Conservation (phyloP, 2,797 vertebrate genomes). For the Siniperca scherzeri region DNA sequence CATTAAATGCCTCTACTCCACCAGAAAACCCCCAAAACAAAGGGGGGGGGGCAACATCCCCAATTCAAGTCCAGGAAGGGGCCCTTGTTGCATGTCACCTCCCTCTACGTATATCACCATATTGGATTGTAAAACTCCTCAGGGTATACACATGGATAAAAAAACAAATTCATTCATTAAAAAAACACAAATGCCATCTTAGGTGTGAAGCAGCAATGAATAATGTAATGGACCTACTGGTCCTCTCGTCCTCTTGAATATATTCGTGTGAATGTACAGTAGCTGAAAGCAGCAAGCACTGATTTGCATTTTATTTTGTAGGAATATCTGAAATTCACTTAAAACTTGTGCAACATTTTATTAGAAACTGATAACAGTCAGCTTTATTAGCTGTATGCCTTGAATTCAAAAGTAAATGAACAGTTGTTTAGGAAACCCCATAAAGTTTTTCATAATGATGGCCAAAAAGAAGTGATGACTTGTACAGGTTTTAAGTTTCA, state of each 20-base stretch:
- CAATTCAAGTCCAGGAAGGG: not conserved
- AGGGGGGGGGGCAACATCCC: too few relatives aligned
- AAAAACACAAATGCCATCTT: not conserved
- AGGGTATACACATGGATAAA: too few relatives aligned
- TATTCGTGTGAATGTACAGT: too few relatives aligned
- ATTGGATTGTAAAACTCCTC: not conserved
- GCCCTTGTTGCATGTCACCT: not conserved
- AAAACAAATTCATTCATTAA: not conserved
- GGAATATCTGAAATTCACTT: not conserved
- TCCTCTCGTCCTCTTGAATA: too few relatives aligned
- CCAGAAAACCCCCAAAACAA: not conserved
- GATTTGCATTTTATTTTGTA: not conserved
- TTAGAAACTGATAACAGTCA: not conserved
- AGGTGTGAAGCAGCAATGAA: not conserved
- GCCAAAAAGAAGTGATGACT: not conserved
- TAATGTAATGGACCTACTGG: not conserved
- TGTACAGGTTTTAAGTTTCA: slow-evolving; percentile 37
- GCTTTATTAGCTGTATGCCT: not conserved
- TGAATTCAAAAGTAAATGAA: not conserved
- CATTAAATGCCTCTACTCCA: not conserved
- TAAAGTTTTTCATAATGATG: not conserved
- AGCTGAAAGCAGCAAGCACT: not conserved
- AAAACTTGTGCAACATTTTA: not conserved
- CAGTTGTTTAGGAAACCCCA: not conserved
- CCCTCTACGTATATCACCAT: not conserved